A percentile compares a stretch with the other conserved stretches of the same genome.
Conservation (phyloP, 1,140 invertebrate species). For the Rhagoletis zephyria region DNA sequence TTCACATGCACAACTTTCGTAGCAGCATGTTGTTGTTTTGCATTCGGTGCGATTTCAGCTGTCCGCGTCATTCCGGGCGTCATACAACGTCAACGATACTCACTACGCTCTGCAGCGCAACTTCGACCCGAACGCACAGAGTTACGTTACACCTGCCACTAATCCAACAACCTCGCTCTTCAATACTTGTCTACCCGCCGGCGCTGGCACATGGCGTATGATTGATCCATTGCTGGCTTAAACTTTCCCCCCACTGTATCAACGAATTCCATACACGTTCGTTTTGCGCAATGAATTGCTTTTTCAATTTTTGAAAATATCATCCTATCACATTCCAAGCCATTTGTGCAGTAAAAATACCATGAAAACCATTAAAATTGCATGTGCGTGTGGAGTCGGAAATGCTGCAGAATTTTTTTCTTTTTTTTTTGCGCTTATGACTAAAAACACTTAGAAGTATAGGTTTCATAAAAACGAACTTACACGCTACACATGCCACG, state of each 20-base stretch:
- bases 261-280: not conserved
- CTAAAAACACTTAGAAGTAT: too few relatives aligned
- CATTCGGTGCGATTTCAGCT: too few relatives aligned
- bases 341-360: conserved; percentile 30
- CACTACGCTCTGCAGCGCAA: not conserved
- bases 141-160: not conserved
- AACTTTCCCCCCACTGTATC: not conserved
- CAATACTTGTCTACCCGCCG: not conserved
- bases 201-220: not conserved
- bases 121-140: not conserved
- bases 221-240: not conserved
- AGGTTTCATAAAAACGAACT: too few relatives aligned
- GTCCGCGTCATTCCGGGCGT: not conserved
- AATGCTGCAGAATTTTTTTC: too few relatives aligned
- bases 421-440: too few relatives aligned
- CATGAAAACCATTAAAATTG: conserved; percentile 24
- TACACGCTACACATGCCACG: not conserved
- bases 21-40: too few relatives aligned
- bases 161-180: not conserved
- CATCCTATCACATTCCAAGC: conserved; percentile 24
- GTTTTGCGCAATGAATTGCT: conserved; percentile 1
- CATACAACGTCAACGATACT: not conserved
- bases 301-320: conserved; percentile 32
- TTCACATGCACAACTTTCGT: too few relatives aligned
- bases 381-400: not conserved